A percentile compares a stretch with the other conserved stretches of the same genome.
These are phyloP conservation scores for Pogonocherus hispidulus DNA, from an alignment of 2,888 invertebrate species.

Conservation along the genomic window DNA sequence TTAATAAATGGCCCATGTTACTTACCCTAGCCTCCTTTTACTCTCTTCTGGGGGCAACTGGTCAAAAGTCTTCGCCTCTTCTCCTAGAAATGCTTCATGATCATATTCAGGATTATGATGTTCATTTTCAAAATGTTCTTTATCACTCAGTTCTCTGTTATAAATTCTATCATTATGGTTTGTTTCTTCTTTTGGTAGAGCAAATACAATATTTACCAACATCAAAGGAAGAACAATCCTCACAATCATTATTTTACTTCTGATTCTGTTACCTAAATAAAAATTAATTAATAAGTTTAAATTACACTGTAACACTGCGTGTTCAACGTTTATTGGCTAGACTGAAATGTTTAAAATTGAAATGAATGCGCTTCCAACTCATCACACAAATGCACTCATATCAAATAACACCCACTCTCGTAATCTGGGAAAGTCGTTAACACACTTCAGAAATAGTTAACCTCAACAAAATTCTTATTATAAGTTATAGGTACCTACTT, in stretches of 20 bases:
- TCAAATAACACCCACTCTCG: slow-evolving; percentile 10
- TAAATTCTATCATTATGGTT: slow-evolving; percentile 73
- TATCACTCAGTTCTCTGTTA: slow-evolving; percentile 81
- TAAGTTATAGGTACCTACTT: too few species aligned
- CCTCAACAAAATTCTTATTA: slow-evolving; percentile 5
- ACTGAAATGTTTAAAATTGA: slow-evolving; percentile 24
- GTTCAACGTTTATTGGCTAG: slow-evolving; percentile 41
- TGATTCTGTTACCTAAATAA: not conserved
- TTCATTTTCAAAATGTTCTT: slow-evolving; percentile 84
- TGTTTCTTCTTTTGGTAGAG: slow-evolving; percentile 83
- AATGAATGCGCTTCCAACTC: slow-evolving; percentile 37
- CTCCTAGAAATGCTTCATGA: slow-evolving; percentile 97
- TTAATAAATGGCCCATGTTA: too few species aligned
- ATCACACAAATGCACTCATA: slow-evolving; percentile 20
- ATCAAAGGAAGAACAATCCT: slow-evolving; percentile 32
- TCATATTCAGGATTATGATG: slow-evolving; percentile 93
- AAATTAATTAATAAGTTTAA: slow-evolving; percentile 1
- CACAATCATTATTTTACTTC: slow-evolving; percentile 35
- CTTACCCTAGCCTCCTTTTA: slow-evolving; percentile 85
- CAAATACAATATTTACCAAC: slow-evolving; percentile 62
- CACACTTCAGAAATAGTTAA: slow-evolving; percentile 8
- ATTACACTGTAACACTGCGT: slow-evolving; percentile 20
- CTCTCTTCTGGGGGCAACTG: slow-evolving; percentile 96
- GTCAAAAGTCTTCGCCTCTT: slow-evolving; percentile 93
- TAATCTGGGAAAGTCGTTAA: slow-evolving; percentile 24